A percentile compares a stretch with the other conserved stretches of the same genome.
These are phyloP conservation scores for Heliconius ismenius DNA, from an alignment of 2,888 invertebrate genomes.

Conservation along the genomic window DNA sequence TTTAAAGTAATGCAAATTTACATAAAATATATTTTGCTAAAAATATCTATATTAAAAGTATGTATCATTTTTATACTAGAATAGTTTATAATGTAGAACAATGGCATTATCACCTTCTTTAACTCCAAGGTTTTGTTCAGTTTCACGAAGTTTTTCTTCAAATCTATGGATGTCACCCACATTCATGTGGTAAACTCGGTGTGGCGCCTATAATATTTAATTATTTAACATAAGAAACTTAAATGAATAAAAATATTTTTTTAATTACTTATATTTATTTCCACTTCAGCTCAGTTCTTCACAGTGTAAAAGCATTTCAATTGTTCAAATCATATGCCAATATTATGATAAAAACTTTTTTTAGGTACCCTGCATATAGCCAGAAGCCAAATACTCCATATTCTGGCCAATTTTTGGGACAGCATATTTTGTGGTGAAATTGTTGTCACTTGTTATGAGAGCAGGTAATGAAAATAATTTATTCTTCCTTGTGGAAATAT, in stretches of 20 bases:
- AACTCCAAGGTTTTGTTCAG: constrained; percentile 91
- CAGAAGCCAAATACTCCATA: background rate
- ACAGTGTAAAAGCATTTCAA: no score
- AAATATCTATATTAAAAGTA: background rate
- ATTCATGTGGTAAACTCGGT: constrained; percentile 90
- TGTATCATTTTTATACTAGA: background rate
- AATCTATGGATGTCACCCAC: constrained; percentile 92
- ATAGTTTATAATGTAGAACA: background rate
- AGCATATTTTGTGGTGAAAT: no score
- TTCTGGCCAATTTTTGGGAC: no score
- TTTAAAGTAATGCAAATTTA: no score
- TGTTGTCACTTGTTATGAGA: background rate
- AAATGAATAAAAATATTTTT: background rate
- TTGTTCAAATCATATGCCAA: no score
- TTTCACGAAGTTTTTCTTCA: constrained; percentile 93
- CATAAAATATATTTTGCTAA: background rate
- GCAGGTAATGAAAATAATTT: background rate
- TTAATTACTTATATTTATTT: no score
- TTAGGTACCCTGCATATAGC: background rate
- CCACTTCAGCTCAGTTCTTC: no score
- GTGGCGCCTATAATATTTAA: constrained; percentile 74
- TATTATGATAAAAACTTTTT: background rate
- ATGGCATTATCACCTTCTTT: constrained; percentile 80
- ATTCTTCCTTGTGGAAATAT: background rate
- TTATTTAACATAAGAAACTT: background rate